These are phyloP conservation scores for Grammomys surdaster DNA, from an alignment of 2,113 vertebrate species.

Conservation along the genomic window DNA sequence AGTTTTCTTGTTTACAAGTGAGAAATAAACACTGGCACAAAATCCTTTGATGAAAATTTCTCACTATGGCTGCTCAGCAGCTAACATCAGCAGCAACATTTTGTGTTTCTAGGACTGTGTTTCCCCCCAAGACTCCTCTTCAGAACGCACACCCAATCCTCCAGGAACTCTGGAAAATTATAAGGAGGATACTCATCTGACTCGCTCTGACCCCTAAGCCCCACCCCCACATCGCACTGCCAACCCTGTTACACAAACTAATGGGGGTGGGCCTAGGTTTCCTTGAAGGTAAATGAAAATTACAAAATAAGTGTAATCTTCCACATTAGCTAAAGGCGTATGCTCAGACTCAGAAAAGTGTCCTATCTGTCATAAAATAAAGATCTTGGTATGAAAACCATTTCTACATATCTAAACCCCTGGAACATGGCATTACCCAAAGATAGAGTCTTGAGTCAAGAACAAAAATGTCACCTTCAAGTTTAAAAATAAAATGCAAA, in stretches of 20 bases:
- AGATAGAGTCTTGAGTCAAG: neutral
- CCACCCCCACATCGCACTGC: fast-evolving
- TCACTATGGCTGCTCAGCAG: neutral
- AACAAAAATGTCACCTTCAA: neutral
- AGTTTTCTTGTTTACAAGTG: neutral
- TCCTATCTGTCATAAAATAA: neutral
- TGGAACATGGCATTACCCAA: neutral
- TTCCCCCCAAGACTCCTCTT: neutral
- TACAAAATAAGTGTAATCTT: neutral
- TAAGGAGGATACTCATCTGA: neutral
- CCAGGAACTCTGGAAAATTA: neutral
- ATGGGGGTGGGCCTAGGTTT: neutral
- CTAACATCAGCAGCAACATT: neutral
- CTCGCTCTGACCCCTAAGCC: neutral
- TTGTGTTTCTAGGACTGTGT: neutral
- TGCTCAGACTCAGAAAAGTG: neutral
- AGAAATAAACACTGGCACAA: neutral
- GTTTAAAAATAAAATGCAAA: conserved; percentile 13
- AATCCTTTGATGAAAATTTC: neutral
- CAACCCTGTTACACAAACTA: neutral
- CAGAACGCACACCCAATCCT: neutral
- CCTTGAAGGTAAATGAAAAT: neutral
- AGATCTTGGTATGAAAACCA: neutral
- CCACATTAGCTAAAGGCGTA: neutral
- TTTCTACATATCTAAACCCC: neutral